These are phyloP conservation scores for Tortrix viridana DNA, from an alignment of 2,888 invertebrate genomes.

Conservation along the genomic window DNA sequence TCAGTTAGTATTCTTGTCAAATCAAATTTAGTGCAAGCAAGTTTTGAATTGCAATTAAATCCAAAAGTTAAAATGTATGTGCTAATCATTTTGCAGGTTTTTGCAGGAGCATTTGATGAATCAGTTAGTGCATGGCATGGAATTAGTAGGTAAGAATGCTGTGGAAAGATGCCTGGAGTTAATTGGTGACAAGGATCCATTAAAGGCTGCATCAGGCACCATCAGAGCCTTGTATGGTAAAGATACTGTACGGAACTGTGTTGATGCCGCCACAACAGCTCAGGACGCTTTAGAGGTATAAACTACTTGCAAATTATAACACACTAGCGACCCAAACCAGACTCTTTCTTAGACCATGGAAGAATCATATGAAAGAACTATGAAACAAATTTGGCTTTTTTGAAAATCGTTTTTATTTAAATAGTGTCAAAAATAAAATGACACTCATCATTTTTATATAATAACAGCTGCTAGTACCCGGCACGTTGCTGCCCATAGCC, in stretches of 20 bases:
- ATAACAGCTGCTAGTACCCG: too few relatives aligned
- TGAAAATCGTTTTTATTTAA: too few relatives aligned
- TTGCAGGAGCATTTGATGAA: conserved; percentile 87
- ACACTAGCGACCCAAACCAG: too few relatives aligned
- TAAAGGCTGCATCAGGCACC: conserved; percentile 84
- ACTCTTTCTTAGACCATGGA: too few relatives aligned
- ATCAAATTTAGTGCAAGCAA: too few relatives aligned
- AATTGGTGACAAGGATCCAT: conserved; percentile 86
- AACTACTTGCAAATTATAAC: too few relatives aligned
- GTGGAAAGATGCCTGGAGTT: conserved; percentile 83
- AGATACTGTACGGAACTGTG: conserved; percentile 87
- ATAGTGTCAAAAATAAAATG: too few relatives aligned
- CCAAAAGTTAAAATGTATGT: neutral
- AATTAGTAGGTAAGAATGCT: conserved; percentile 89
- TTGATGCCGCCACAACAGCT: conserved; percentile 86
- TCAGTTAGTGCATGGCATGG: conserved; percentile 88
- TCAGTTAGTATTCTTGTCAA: conserved; percentile 78
- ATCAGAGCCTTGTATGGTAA: conserved; percentile 87
- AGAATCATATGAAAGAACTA: too few relatives aligned
- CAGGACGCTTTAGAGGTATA: conserved; percentile 82
- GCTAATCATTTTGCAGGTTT: conserved; percentile 64
- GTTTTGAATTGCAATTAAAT: too few relatives aligned
- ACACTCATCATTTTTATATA: too few relatives aligned
- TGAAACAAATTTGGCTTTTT: too few relatives aligned
- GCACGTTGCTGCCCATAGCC: too few relatives aligned